These are phyloP conservation scores for Eurystomus glaucurus DNA, from an alignment of 2,797 vertebrate genomes.

Conservation along the genomic window DNA sequence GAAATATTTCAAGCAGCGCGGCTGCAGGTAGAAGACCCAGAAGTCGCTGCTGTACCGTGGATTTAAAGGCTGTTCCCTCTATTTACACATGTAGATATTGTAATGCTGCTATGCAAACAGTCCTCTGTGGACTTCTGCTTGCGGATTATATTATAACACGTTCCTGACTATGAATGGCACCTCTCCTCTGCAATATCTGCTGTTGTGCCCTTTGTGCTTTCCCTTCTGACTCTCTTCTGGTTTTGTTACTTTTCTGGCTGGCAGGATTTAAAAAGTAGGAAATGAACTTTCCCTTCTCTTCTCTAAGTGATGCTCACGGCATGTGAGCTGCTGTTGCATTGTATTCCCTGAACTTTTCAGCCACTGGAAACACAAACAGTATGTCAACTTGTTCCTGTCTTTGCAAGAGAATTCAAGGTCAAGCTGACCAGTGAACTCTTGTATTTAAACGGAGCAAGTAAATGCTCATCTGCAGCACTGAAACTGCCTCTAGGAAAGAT, in stretches of 20 bases:
- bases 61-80: conserved; percentile 57
- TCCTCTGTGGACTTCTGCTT: conserved; percentile 67
- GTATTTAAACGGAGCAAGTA: conserved; percentile 31
- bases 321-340: not conserved
- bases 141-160: conserved; percentile 62
- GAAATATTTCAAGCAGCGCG: not conserved
- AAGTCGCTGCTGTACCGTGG: not conserved
- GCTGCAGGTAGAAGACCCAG: conserved; percentile 6
- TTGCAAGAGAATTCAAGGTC: conserved; percentile 64
- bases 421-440: conserved; percentile 69
- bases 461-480: not conserved
- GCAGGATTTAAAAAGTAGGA: conserved; percentile 43
- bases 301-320: conserved; percentile 1
- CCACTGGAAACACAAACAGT: conserved; percentile 47
- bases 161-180: conserved; percentile 45
- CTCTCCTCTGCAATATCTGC: conserved; percentile 36
- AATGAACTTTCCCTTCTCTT: conserved; percentile 54
- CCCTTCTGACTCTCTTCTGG: not conserved
- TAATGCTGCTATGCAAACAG: conserved; percentile 69
- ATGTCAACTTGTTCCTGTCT: conserved; percentile 49
- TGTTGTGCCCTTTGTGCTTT: conserved; percentile 52
- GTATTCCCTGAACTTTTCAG: conserved; percentile 62
- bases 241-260: conserved; percentile 36
- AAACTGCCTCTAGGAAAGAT: conserved; percentile 32
- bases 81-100: conserved; percentile 72